Base-by-base conservation (phyloP, 1,140 invertebrate species). In the Bombus superbus region DNA sequence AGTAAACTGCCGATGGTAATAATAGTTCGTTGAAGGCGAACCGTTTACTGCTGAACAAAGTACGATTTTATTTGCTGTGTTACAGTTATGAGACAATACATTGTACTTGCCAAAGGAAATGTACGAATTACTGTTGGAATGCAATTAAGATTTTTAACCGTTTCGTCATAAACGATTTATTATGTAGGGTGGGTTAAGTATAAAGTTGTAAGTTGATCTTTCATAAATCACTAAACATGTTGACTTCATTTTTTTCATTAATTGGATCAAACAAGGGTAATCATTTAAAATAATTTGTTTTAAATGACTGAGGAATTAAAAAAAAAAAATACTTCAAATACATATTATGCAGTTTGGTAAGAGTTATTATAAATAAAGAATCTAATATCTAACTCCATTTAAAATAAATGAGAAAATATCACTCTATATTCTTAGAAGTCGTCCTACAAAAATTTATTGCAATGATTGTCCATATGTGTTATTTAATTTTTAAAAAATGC, bases 31-130 rank as follows among this genome's bases (percentile, higher is more conserved):
- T 42, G 15, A 53, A 25, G n/a, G 32, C 59, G 83, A 81, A 73
- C 38, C 44, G 59, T 64, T 74, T 72, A 59, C 64, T 38, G 59
- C 38, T 62, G 35, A 79, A 59, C 25, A 15, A 42, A 53, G n/a
- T 86, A 86, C 57, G 57, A n/a, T 89, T 89, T 86, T 59, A 86
- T 84, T 89, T 81, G 53, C 77, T 86, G 64, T 68, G 78, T 72
- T 74, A 75, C 42, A 38, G 66, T 79, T 78, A 83, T 40, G 53
- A 81, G 88, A 89, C 88, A 89, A 89, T 89, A 89, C 81, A 82
- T 83, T 76, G 71, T 69, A 68, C 84, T 86, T 86, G 88, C 87
- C 87, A 81, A 89, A 86, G n/a, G 38, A 86, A 66, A 69, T 64
- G 59, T 86, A 83, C 80, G 80, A 89, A 81, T 86, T 86, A 88